phyloP scores from a whole-genome alignment of 2,113 vertebrate genomes.

The Haplochromis burtoni region DNA sequence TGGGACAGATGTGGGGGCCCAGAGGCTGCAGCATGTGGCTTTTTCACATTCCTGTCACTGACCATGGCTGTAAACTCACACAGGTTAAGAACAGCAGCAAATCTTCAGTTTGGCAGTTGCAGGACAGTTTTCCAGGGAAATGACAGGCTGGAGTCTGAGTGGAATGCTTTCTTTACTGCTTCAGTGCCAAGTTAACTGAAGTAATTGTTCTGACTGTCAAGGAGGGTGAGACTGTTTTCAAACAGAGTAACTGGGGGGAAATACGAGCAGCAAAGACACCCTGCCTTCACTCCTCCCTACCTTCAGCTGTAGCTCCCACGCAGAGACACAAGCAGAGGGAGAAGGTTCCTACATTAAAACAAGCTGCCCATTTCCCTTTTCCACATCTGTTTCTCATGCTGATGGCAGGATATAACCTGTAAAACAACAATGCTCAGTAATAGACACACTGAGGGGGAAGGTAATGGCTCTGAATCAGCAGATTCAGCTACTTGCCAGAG shows the following conservation, averaged over 20 bases:
- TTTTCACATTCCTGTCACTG: conserved; percentile 52
- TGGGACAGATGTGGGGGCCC: conserved; percentile 50
- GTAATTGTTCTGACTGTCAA: conserved; percentile 37
- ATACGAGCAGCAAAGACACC: conserved; percentile 1
- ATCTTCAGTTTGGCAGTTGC: conserved; percentile 28
- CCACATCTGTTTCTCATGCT: conserved; percentile 69
- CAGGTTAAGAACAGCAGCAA: conserved; percentile 21
- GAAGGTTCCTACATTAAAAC: conserved; percentile 17
- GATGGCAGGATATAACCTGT: conserved; percentile 57
- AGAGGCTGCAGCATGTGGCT: conserved; percentile 3
- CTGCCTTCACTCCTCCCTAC: not conserved
- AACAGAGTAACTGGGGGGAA: not conserved
- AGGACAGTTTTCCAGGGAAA: conserved; percentile 15
- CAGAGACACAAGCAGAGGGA: conserved; percentile 1
- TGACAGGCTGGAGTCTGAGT: conserved; percentile 1
- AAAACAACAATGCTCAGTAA: conserved; percentile 44
- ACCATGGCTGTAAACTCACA: conserved; percentile 37
- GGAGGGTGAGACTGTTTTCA: conserved; percentile 16
- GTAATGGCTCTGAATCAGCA: conserved; percentile 25
- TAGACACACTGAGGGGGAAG: not conserved
- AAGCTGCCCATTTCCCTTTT: conserved; percentile 38
- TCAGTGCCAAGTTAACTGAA: conserved; percentile 40
- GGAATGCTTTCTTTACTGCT: conserved; percentile 28
- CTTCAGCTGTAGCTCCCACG: conserved; percentile 9
- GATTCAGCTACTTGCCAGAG: conserved; percentile 14